phyloP scores from a whole-genome alignment of 2,797 vertebrate genomes.

The Lateolabrax maculatus region DNA sequence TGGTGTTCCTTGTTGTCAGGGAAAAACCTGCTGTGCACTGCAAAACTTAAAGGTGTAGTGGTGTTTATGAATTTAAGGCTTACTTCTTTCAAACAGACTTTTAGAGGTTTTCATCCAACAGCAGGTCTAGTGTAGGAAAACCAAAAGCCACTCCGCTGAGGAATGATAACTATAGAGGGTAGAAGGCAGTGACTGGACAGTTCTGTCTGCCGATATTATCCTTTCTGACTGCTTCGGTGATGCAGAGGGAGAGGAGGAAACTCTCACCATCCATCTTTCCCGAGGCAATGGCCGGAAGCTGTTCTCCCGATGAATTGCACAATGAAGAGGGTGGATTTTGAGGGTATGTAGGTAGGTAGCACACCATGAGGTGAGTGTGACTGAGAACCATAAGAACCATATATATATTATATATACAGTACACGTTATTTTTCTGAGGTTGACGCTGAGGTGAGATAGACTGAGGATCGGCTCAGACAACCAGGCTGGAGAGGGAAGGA shows the following conservation, averaged over 20 bases:
- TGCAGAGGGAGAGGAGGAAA: slow-evolving; percentile 19
- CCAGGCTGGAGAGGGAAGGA: slow-evolving; percentile 66
- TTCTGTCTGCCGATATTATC: slow-evolving; percentile 13
- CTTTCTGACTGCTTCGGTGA: slow-evolving; percentile 18
- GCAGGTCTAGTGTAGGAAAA: slow-evolving; percentile 51
- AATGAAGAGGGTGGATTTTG: slow-evolving; percentile 52
- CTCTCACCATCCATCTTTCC: slow-evolving; percentile 26
- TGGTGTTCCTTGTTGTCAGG: not conserved
- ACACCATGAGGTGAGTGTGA: slow-evolving; percentile 67
- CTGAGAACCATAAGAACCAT: slow-evolving; percentile 76
- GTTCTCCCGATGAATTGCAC: slow-evolving; percentile 66
- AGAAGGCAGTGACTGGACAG: slow-evolving; percentile 40
- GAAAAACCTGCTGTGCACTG: slow-evolving; percentile 35
- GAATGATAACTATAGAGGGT: slow-evolving; percentile 36
- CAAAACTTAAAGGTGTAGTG: slow-evolving; percentile 27
- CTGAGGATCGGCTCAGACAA: slow-evolving; percentile 85
- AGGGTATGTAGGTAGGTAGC: slow-evolving; percentile 62
- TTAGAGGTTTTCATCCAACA: slow-evolving; percentile 44
- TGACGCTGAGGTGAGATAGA: slow-evolving; percentile 76
- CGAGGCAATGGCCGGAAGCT: slow-evolving; percentile 25
- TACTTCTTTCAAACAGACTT: slow-evolving; percentile 35
- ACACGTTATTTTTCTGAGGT: slow-evolving; percentile 77
- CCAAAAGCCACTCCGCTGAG: slow-evolving; percentile 42
- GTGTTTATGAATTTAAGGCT: slow-evolving; percentile 63
- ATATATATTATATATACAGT: slow-evolving; percentile 76